Evolutionary conservation across 2,113 vertebrate genomes (phyloP), one percentile per base, ranked within the genome.

Genomic region (Butastur rufipennis): DNA sequence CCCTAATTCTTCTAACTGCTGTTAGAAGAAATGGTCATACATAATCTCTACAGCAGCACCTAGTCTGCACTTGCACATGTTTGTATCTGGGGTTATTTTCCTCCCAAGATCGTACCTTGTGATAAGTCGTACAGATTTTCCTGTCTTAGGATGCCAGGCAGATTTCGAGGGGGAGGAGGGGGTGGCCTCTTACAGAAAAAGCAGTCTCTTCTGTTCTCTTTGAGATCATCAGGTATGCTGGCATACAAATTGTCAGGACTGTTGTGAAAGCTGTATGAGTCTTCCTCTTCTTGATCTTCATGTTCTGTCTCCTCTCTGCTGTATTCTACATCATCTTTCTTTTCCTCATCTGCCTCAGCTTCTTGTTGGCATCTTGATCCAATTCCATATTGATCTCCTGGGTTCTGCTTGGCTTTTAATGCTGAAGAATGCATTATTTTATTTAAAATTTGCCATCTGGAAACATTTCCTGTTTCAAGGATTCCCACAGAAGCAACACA

Each of bases 81-180:
- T 88, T 81, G 16, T 43, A 45, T n/a, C 27, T 8, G 2, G 26
- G 38, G 6, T 40, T 79, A 6, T 40, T 85, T 86, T 90, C 36
- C 58, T 86, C 50, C 25, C 63, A 58, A 45, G 53, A 82, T 23
- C 19, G 1, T 98, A 99, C 99, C 99, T 98, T 98, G 98, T 22
- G 96, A 93, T 6, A 98, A 97, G 88, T 72, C 95, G 38, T 95
- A 97, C 23, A 97, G 93, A 16, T 84, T 55, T 15, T 97, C 93
- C 62, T 97, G 97, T 65, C 82, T 98, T 53, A 62, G 52, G 19
- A 94, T 72, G 65, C 95, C 87, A 90, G 81, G 71, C 17, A 95
- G 92, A 18, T 98, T 97, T 86, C 98, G 97, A 16, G 98, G 99
- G 19, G 78, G 89, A 7, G 98, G 99, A 11, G 95, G 97, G 9